Evolutionary conservation across 2,888 invertebrate genomes (phyloP).

Genomic region (Hemaris fuciformis): DNA sequence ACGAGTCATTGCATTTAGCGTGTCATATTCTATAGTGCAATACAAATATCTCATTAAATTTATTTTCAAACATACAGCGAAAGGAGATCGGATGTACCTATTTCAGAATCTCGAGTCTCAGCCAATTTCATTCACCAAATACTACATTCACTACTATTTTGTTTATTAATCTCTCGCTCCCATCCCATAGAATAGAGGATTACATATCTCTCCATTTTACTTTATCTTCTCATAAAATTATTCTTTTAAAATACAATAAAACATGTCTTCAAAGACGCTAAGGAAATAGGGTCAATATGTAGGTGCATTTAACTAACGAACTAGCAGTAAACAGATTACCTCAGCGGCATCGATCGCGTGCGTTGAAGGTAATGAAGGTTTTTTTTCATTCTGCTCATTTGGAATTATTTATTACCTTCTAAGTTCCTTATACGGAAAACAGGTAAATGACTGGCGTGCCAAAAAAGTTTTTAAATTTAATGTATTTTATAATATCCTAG

Average conservation of each 20-base stretch:
- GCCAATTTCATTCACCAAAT: no score
- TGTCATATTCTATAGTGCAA: no score
- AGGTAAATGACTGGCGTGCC: neutral
- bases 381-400: neutral
- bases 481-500: neutral
- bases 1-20: neutral
- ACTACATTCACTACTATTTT: no score
- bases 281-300: neutral
- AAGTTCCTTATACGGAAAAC: neutral
- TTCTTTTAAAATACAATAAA: no score
- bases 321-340: slow-evolving; percentile 23
- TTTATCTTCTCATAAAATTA: no score
- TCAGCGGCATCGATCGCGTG: slow-evolving; percentile 12
- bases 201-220: no score
- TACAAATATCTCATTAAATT: no score
- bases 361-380: neutral
- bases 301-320: slow-evolving; percentile 25
- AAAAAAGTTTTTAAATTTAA: neutral
- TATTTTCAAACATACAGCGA: no score
- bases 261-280: neutral
- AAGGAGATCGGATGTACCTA: no score
- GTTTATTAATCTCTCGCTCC: no score
- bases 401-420: neutral
- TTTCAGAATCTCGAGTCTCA: no score
- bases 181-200: no score